Conservation (phyloP, 1,140 invertebrate species). For the Anastrepha obliqua region DNA sequence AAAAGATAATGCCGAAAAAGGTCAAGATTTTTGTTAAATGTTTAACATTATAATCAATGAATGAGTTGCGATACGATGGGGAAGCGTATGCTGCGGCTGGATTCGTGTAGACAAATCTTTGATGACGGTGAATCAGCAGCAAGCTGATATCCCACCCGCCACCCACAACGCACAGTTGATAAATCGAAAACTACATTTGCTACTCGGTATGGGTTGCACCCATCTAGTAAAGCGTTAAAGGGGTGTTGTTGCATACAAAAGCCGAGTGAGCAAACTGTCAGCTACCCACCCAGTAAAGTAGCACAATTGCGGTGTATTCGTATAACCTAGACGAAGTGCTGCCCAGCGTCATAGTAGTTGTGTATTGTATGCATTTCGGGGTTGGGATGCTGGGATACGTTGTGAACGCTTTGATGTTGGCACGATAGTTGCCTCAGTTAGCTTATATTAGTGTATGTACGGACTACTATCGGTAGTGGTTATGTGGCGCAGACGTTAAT, state of each 20-base stretch:
- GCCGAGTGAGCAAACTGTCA: not conserved
- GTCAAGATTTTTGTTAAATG: not conserved
- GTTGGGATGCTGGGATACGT: slow-evolving; percentile 11
- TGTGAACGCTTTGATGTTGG: not conserved
- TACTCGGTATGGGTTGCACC: not conserved
- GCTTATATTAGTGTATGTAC: not conserved
- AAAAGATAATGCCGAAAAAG: not conserved
- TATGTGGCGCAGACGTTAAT: not conserved
- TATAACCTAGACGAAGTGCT: not conserved
- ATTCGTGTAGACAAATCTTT: not conserved
- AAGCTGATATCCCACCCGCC: not conserved
- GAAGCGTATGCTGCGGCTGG: not conserved
- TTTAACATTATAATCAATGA: not conserved
- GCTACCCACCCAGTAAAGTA: not conserved
- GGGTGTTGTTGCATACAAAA: not conserved
- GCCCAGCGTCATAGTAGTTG: not conserved
- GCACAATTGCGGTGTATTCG: not conserved
- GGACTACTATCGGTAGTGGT: not conserved
- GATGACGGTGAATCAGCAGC: not conserved
- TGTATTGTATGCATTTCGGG: not conserved
- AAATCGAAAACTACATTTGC: not conserved
- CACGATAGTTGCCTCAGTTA: not conserved
- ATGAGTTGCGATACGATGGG: not conserved
- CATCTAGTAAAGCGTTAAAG: not conserved
- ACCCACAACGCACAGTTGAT: not conserved